These are phyloP conservation scores for Triplophysa rosa DNA, from an alignment of 2,113 vertebrate genomes.

Conservation along the genomic window DNA sequence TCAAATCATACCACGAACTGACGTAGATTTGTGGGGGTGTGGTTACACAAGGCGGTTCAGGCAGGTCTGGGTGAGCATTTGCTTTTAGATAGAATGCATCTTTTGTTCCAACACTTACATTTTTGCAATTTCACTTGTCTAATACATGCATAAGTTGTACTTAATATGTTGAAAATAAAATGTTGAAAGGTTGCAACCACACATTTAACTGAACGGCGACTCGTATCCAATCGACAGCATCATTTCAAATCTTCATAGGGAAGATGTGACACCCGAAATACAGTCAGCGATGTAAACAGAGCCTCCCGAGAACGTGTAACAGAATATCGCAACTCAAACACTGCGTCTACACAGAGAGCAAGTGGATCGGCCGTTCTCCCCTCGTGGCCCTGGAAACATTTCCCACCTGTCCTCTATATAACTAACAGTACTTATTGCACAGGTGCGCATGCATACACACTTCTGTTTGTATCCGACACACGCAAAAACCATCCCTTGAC, in stretches of 20 bases:
- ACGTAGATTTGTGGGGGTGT: too few relatives aligned
- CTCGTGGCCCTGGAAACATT: neutral
- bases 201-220: neutral
- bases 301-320: neutral
- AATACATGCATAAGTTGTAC: too few relatives aligned
- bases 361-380: neutral
- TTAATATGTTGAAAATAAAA: too few relatives aligned
- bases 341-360: neutral
- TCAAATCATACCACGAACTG: too few relatives aligned
- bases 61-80: too few relatives aligned
- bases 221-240: neutral
- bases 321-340: slow-evolving; percentile 8
- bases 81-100: too few relatives aligned
- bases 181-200: neutral
- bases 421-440: slow-evolving; percentile 5
- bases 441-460: slow-evolving; percentile 3
- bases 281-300: neutral
- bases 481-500: slow-evolving; percentile 3
- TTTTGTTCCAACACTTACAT: too few relatives aligned
- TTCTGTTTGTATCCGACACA: neutral
- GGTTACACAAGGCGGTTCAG: too few relatives aligned
- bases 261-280: neutral
- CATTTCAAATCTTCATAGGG: neutral
- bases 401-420: slow-evolving; percentile 16
- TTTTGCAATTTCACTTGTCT: too few relatives aligned